Evolutionary conservation across 2,797 vertebrate species (phyloP).

Genomic region (Kryptopterus vitreolus): DNA sequence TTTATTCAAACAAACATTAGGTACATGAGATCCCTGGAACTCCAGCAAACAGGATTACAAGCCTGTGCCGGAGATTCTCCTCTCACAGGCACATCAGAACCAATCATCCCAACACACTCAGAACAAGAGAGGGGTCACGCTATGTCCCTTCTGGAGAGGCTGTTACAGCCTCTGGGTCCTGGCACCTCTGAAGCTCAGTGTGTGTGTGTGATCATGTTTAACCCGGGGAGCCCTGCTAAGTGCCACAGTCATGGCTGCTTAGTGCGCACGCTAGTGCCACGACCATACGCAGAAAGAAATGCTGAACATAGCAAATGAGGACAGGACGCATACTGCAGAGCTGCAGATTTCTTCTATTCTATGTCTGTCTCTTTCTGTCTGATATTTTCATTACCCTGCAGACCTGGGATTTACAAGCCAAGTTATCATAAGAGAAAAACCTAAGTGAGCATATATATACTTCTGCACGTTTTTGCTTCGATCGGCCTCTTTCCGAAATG

Average conservation of each 20-base stretch:
- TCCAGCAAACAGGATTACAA: constrained; percentile 57
- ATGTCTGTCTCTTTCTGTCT: constrained; percentile 34
- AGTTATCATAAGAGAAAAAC: constrained; percentile 9
- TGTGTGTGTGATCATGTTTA: constrained; percentile 52
- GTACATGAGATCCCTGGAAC: constrained; percentile 42
- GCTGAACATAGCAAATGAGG: neutral
- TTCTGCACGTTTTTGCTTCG: constrained; percentile 22
- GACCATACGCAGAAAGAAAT: constrained; percentile 18
- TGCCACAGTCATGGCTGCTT: constrained; percentile 50
- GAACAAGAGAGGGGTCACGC: constrained; percentile 55
- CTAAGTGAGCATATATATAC: constrained; percentile 44
- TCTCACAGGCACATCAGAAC: constrained; percentile 46
- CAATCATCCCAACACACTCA: constrained; percentile 52
- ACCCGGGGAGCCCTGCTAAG: constrained; percentile 48
- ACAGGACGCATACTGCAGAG: neutral
- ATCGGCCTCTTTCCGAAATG: constrained; percentile 3
- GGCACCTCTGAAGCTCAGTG: constrained; percentile 32
- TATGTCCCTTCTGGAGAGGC: constrained; percentile 32
- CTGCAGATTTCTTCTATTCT: constrained; percentile 24
- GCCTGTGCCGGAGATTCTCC: constrained; percentile 23
- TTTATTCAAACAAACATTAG: constrained; percentile 50
- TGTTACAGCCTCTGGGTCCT: constrained; percentile 42
- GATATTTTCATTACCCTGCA: constrained; percentile 57
- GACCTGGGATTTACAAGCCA: constrained; percentile 53
- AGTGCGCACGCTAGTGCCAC: constrained; percentile 50